Conservation (phyloP, 2,797 vertebrate genomes). For the Chanos chanos region DNA sequence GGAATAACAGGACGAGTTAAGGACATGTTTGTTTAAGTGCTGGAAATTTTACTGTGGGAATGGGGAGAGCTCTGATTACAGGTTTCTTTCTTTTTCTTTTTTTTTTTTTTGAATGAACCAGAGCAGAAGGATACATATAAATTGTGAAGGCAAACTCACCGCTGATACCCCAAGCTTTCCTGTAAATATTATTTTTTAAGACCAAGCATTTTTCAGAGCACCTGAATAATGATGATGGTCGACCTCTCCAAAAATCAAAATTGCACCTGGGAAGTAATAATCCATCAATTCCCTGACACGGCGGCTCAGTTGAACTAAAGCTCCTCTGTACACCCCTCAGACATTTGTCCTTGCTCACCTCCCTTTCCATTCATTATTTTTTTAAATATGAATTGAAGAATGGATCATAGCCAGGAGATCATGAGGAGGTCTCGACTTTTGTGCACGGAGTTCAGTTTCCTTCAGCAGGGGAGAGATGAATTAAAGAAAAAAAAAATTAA, state of each 20-base stretch:
- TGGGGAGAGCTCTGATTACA: slow-evolving; percentile 42
- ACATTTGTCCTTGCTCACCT: background rate
- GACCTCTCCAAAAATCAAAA: slow-evolving; percentile 37
- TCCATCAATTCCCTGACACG: slow-evolving; percentile 30
- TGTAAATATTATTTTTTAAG: slow-evolving; percentile 46
- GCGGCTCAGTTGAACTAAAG: slow-evolving; percentile 21
- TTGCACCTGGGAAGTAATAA: slow-evolving; percentile 25
- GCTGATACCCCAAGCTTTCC: slow-evolving; percentile 29
- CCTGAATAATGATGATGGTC: slow-evolving; percentile 38
- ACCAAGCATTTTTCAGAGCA: slow-evolving; percentile 33
- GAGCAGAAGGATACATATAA: slow-evolving; percentile 37
- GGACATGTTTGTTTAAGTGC: slow-evolving; percentile 51
- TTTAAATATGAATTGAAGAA: background rate
- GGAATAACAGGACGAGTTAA: slow-evolving; percentile 53
- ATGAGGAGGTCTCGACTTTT: slow-evolving; percentile 6
- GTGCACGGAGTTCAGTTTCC: background rate
- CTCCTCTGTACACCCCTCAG: slow-evolving; percentile 14
- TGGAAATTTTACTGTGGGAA: slow-evolving; percentile 42
- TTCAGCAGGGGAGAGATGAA: background rate
- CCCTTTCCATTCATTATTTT: slow-evolving; percentile 5
- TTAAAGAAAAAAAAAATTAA: too few relatives aligned
- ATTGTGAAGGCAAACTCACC: slow-evolving; percentile 39
- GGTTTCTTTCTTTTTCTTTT: too few relatives aligned
- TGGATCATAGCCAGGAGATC: slow-evolving; percentile 6
- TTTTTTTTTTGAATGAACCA: slow-evolving; percentile 47